Percentiles rank a stretch among this genome's conserved stretches.
These are phyloP conservation scores for Oeneis ivallda DNA, from an alignment of 2,888 invertebrate genomes.

Conservation along the genomic window DNA sequence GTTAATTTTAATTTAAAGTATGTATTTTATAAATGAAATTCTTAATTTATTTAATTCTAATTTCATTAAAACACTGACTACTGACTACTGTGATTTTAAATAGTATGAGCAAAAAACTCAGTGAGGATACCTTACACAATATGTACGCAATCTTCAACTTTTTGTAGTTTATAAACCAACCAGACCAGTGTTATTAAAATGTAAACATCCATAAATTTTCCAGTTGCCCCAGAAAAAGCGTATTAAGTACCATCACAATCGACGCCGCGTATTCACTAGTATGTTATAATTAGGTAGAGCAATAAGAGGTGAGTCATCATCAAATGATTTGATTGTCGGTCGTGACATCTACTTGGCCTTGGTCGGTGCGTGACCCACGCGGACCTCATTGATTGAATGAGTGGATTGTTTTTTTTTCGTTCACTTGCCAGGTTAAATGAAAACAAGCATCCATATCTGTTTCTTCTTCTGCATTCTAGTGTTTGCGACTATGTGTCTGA, in stretches of 20 bases:
- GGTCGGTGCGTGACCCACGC: slow-evolving; percentile 25
- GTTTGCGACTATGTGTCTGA: too few species aligned
- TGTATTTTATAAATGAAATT: too few species aligned
- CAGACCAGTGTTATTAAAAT: background rate
- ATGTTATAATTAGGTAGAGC: background rate
- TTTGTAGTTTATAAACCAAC: background rate
- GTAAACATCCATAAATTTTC: slow-evolving; percentile 2
- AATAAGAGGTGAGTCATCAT: slow-evolving; percentile 39
- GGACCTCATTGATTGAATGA: slow-evolving; percentile 15
- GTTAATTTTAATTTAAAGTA: too few species aligned
- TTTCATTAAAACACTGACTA: background rate
- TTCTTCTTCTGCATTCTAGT: background rate
- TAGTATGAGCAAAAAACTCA: background rate
- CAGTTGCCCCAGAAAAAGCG: slow-evolving; percentile 12
- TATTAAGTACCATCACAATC: background rate
- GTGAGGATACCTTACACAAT: background rate
- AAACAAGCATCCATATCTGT: too few species aligned
- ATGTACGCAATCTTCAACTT: background rate
- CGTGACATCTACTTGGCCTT: slow-evolving; percentile 44
- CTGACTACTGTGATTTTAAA: background rate
- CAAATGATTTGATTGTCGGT: slow-evolving; percentile 38
- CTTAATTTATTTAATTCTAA: too few species aligned
- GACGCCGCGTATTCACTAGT: slow-evolving; percentile 2
- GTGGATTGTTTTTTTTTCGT: slow-evolving; percentile 18
- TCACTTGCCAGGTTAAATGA: background rate